phyloP scores from a whole-genome alignment of 92 coral and sea anemone genomes.

The Pocillopora grandis region DNA sequence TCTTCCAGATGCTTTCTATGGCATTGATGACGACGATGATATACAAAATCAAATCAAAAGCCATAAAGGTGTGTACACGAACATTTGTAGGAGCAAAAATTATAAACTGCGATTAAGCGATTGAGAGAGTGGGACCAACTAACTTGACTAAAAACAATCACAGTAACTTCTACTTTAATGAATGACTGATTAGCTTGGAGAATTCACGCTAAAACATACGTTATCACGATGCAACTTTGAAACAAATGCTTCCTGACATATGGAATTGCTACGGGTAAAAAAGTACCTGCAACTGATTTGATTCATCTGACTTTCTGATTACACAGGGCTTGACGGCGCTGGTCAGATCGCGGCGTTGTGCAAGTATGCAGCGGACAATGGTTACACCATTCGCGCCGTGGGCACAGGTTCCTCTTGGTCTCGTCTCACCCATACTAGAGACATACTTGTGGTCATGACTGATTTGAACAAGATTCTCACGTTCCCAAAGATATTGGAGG shows the following conservation, averaged over 20 bases:
- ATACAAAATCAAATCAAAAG: conserved; percentile 15
- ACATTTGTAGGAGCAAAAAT: neutral
- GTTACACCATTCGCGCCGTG: conserved; percentile 29
- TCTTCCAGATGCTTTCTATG: conserved; percentile 14
- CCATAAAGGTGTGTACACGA: neutral
- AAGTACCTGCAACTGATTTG: neutral
- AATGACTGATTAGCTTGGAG: too few species aligned
- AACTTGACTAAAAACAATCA: too few species aligned
- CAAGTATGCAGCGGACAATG: conserved; percentile 28
- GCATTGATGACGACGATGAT: conserved; percentile 21
- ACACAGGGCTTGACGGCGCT: conserved; percentile 22
- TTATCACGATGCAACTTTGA: too few species aligned
- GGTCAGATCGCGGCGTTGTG: conserved; percentile 36
- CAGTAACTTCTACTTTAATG: too few species aligned
- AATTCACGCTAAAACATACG: too few species aligned
- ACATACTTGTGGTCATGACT: conserved; percentile 32
- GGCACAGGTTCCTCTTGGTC: conserved; percentile 44
- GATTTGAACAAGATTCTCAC: neutral
- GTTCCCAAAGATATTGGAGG: neutral
- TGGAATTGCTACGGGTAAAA: neutral
- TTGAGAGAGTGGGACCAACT: neutral
- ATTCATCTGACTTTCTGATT: neutral
- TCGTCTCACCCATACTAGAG: conserved; percentile 33
- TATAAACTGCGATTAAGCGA: neutral
- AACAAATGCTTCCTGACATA: too few species aligned